Percentiles rank a stretch among this genome's conserved stretches.
Evolutionary conservation across 2,888 invertebrate genomes (phyloP).

Genomic region (Heliconius ismenius): DNA sequence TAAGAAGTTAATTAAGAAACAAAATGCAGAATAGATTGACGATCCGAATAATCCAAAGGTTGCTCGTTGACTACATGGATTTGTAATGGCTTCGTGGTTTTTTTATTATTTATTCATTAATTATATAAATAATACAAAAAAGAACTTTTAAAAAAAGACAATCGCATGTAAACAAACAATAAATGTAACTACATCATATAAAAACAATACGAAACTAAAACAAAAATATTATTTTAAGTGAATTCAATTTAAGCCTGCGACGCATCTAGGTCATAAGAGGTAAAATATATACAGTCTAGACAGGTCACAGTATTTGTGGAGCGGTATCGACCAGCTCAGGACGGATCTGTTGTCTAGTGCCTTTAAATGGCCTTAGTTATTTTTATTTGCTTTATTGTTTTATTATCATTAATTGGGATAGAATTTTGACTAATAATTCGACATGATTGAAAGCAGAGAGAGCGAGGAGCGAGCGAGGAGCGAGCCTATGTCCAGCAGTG

Average conservation of each 20-base stretch:
- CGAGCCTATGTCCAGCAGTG: too few relatives aligned
- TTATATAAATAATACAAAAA: too few relatives aligned
- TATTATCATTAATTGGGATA: background rate
- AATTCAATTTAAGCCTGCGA: background rate
- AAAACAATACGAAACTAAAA: background rate
- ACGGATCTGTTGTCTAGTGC: background rate
- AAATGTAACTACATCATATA: background rate
- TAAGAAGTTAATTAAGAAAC: background rate
- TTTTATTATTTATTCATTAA: too few relatives aligned
- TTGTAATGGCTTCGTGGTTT: background rate
- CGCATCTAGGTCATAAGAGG: conserved; percentile 20
- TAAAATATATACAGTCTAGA: conserved; percentile 28
- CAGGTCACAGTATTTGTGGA: conserved; percentile 27
- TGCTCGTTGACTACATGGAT: background rate
- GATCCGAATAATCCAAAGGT: background rate
- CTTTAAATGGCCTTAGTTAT: background rate
- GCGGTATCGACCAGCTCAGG: conserved; percentile 21
- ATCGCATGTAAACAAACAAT: background rate
- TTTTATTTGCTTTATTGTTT: background rate
- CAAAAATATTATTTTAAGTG: background rate
- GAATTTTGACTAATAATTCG: too few relatives aligned
- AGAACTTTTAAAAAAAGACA: background rate
- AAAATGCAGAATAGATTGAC: background rate
- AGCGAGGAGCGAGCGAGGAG: too few relatives aligned
- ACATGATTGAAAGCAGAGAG: too few relatives aligned